Evolutionary conservation across 1,140 invertebrate species (phyloP).

Genomic region (Trachymyrmex septentrionalis): DNA sequence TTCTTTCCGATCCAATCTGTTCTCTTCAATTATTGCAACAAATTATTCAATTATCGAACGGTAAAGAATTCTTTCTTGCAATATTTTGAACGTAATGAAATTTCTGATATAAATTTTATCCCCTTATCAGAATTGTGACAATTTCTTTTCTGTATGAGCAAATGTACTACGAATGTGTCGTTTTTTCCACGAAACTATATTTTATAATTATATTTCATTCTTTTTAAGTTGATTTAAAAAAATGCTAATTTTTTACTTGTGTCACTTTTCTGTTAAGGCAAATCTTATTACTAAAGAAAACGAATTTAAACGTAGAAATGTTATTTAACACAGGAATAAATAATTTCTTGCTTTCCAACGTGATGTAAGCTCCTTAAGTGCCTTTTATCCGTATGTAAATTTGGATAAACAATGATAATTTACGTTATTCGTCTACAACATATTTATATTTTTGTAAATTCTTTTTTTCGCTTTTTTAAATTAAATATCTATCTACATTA

Average conservation of each 20-base stretch:
- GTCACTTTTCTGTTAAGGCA: too few species aligned
- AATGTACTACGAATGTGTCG: too few species aligned
- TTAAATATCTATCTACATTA: not conserved
- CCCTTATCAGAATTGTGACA: too few species aligned
- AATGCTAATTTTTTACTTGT: too few species aligned
- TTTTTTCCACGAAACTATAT: too few species aligned
- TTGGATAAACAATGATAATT: not conserved
- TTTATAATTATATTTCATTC: too few species aligned
- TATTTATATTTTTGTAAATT: not conserved
- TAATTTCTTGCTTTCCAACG: conserved; percentile 2
- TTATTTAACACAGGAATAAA: conserved; percentile 16
- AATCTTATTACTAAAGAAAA: not conserved
- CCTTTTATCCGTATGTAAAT: conserved; percentile 48
- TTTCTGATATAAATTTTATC: not conserved
- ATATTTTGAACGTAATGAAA: conserved; percentile 44
- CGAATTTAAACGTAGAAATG: not conserved
- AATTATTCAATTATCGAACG: conserved; percentile 31
- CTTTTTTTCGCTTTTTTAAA: not conserved
- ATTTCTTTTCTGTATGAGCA: too few species aligned
- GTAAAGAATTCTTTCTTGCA: not conserved
- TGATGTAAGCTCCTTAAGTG: not conserved
- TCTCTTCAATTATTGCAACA: conserved; percentile 22
- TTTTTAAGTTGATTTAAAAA: too few species aligned
- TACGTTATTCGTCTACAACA: not conserved
- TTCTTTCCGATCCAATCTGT: not conserved